phyloP scores from a whole-genome alignment of 2,888 invertebrate species.

The Miltochrista miniata region DNA sequence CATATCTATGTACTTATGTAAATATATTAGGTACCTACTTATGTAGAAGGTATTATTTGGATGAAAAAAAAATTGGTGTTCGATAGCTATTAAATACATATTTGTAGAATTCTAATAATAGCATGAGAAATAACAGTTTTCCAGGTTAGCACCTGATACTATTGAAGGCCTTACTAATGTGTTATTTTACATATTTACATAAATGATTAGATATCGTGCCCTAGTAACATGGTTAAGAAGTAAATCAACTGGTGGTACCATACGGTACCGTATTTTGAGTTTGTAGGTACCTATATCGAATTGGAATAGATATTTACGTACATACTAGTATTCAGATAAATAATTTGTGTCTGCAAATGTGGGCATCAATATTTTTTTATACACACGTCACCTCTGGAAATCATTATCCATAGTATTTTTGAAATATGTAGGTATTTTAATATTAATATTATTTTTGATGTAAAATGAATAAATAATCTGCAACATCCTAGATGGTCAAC shows the following conservation, averaged over 20 bases:
- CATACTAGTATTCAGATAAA: not conserved
- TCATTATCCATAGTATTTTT: too few species aligned
- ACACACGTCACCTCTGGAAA: too few species aligned
- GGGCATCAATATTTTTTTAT: too few species aligned
- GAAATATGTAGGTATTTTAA: too few species aligned
- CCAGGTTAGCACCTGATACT: constrained; percentile 30
- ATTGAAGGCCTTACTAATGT: constrained; percentile 37
- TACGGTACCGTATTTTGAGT: not conserved
- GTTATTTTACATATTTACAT: constrained; percentile 58
- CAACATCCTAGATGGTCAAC: too few species aligned
- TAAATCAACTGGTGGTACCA: not conserved
- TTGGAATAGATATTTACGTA: not conserved
- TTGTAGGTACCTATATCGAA: constrained; percentile 9
- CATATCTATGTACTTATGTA: constrained; percentile 41
- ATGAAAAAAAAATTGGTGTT: constrained; percentile 22
- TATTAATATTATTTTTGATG: too few species aligned
- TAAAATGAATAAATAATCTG: too few species aligned
- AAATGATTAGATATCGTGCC: constrained; percentile 17
- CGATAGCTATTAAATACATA: constrained; percentile 15
- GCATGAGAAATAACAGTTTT: constrained; percentile 17
- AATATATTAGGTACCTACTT: constrained; percentile 34
- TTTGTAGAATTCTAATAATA: constrained; percentile 23
- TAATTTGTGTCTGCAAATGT: too few species aligned
- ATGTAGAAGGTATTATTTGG: constrained; percentile 32
- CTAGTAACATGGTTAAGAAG: constrained; percentile 2